A percentile compares a stretch with the other conserved stretches of the same genome.
Evolutionary conservation across 2,888 invertebrate genomes (phyloP).

Genomic region (Tortricodes alternella): DNA sequence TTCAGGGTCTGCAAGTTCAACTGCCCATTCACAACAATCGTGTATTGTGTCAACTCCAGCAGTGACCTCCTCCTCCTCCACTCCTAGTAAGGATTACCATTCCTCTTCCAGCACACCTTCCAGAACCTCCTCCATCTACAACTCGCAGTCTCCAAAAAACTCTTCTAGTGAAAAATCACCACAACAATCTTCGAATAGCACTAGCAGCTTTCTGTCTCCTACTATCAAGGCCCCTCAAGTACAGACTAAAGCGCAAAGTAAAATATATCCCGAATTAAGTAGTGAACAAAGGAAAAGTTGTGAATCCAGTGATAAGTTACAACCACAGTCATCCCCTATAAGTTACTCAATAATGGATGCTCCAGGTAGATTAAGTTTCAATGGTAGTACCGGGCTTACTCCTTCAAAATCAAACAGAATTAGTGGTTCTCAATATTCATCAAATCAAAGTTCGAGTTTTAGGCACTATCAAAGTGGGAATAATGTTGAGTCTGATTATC

Average conservation of each 20-base stretch:
- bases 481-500: slow-evolving; percentile 84
- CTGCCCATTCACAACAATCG: slow-evolving; percentile 85
- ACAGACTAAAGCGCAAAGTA: slow-evolving; percentile 90
- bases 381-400: slow-evolving; percentile 71
- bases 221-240: slow-evolving; percentile 81
- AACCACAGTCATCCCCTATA: slow-evolving; percentile 87
- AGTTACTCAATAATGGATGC: slow-evolving; percentile 90
- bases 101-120: slow-evolving; percentile 80
- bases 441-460: slow-evolving; percentile 79
- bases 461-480: slow-evolving; percentile 85
- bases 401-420: slow-evolving; percentile 77
- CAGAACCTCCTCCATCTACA: slow-evolving; percentile 73
- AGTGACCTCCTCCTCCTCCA: slow-evolving; percentile 75
- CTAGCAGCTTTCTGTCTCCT: slow-evolving; percentile 80
- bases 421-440: slow-evolving; percentile 77
- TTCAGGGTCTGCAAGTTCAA: slow-evolving; percentile 82
- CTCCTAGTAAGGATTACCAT: slow-evolving; percentile 85
- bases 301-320: slow-evolving; percentile 77
- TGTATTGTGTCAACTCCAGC: slow-evolving; percentile 88
- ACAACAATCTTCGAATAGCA: slow-evolving; percentile 59
- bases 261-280: slow-evolving; percentile 88
- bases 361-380: slow-evolving; percentile 84
- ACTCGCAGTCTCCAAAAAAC: slow-evolving; percentile 70
- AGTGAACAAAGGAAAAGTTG: slow-evolving; percentile 80
- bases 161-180: slow-evolving; percentile 63